Evolutionary conservation across 2,797 vertebrate genomes (phyloP).

Genomic region (Apogon talboti): DNA sequence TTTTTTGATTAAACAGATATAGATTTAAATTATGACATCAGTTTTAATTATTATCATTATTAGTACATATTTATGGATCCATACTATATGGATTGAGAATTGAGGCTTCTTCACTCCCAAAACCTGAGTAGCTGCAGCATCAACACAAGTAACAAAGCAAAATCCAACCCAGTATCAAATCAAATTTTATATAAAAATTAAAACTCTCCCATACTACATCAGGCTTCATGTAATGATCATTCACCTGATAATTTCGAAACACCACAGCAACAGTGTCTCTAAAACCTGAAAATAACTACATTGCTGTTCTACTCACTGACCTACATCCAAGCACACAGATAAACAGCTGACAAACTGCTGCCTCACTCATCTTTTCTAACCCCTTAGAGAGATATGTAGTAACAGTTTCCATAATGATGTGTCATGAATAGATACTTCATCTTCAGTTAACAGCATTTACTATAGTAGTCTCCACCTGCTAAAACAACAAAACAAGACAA

Average conservation of each 20-base stretch:
- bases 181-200: too few relatives aligned
- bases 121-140: too few relatives aligned
- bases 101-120: neutral
- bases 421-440: constrained; percentile 43
- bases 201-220: too few relatives aligned
- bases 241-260: constrained; percentile 19
- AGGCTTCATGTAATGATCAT: constrained; percentile 8
- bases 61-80: neutral
- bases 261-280: neutral
- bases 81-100: neutral
- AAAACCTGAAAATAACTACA: constrained; percentile 3
- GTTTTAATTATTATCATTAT: neutral
- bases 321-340: constrained; percentile 37
- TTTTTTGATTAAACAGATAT: neutral
- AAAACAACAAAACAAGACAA: constrained; percentile 3
- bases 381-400: constrained; percentile 15
- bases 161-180: too few relatives aligned
- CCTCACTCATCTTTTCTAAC: constrained; percentile 47
- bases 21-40: neutral
- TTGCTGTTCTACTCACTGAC: constrained; percentile 35
- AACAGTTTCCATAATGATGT: constrained; percentile 49
- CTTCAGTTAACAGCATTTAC: neutral
- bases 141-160: too few relatives aligned
- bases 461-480: neutral
- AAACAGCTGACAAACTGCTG: constrained; percentile 50